Conservation (phyloP, 2,797 vertebrate species). For the Chaunax sp. region DNA sequence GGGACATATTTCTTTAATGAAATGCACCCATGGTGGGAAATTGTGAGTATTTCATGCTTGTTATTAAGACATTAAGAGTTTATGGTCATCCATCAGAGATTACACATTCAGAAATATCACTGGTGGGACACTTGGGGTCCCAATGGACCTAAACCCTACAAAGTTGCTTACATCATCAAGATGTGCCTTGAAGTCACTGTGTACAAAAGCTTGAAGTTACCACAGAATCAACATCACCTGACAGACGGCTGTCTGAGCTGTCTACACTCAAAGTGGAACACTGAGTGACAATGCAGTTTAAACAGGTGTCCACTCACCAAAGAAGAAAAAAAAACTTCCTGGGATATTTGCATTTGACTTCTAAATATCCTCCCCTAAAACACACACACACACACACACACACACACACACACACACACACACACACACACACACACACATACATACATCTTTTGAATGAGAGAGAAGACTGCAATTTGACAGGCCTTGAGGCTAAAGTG, state of each 20-base stretch:
- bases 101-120: constrained; percentile 22
- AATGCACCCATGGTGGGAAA: no score
- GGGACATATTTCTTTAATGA: no score
- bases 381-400: constrained; percentile 22
- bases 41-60: no score
- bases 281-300: constrained; percentile 68
- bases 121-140: not conserved
- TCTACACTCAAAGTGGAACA: constrained; percentile 31
- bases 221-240: constrained; percentile 48
- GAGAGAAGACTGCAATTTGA: constrained; percentile 33
- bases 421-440: constrained; percentile 28
- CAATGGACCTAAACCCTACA: constrained; percentile 10
- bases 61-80: not conserved
- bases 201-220: constrained; percentile 41
- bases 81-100: constrained; percentile 16
- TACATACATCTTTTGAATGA: constrained; percentile 16
- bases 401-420: constrained; percentile 4
- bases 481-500: constrained; percentile 50
- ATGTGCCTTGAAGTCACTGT: constrained; percentile 36
- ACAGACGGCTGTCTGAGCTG: constrained; percentile 39
- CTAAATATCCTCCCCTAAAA: constrained; percentile 57
- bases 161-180: constrained; percentile 36
- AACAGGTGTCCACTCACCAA: constrained; percentile 69
- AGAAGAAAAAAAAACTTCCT: constrained; percentile 51
- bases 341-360: constrained; percentile 76